Conservation (phyloP, 2,113 vertebrate species). For the Anhinga rufa region DNA sequence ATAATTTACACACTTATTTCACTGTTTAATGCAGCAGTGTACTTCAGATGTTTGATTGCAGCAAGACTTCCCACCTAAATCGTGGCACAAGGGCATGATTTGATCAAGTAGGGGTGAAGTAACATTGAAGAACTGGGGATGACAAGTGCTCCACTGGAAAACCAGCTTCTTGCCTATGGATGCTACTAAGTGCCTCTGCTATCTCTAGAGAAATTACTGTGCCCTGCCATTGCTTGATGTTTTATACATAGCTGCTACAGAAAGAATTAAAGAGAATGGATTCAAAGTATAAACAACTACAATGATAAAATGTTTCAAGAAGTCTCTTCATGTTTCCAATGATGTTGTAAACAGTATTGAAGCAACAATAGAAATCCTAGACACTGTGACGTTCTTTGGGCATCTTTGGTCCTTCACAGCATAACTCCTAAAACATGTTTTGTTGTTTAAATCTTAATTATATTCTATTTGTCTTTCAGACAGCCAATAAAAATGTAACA, state of each 20-base stretch:
- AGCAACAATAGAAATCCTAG: not conserved
- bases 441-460: not conserved
- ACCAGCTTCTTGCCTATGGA: not conserved
- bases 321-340: not conserved
- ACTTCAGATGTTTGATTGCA: not conserved
- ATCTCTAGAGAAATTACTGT: not conserved
- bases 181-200: not conserved
- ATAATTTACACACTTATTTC: not conserved
- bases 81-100: not conserved
- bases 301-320: not conserved
- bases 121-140: not conserved
- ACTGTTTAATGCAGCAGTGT: not conserved
- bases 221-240: not conserved
- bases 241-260: not conserved
- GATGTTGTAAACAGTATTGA: not conserved
- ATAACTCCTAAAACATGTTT: not conserved
- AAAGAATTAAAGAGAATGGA: not conserved
- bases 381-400: not conserved
- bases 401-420: not conserved
- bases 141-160: not conserved
- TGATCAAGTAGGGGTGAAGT: not conserved
- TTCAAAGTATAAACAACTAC: not conserved
- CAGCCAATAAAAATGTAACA: slow-evolving; percentile 74
- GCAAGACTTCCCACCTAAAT: not conserved
- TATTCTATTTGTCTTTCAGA: slow-evolving; percentile 68